Conservation (phyloP, 2,888 invertebrate genomes). For the Eupithecia inturbata region DNA sequence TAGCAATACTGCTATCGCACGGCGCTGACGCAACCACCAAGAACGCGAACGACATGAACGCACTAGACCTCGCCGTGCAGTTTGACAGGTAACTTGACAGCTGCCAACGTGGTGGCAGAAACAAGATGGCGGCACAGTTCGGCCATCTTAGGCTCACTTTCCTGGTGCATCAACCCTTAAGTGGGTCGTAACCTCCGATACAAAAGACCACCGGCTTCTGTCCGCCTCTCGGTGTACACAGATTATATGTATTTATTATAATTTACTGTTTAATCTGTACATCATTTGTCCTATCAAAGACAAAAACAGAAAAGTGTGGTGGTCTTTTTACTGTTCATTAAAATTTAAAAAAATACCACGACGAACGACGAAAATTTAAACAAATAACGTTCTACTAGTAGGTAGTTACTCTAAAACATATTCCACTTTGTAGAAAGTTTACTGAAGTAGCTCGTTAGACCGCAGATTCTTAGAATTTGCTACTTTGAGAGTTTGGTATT, state of each 20-base stretch:
- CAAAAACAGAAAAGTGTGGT: too few relatives aligned
- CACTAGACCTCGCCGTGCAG: conserved; percentile 95
- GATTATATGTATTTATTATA: not conserved
- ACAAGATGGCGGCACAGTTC: conserved; percentile 60
- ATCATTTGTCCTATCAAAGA: not conserved
- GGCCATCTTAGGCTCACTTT: conserved; percentile 87
- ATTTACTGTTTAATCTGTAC: not conserved
- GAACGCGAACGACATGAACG: conserved; percentile 94
- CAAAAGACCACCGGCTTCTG: not conserved
- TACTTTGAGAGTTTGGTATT: conserved; percentile 39
- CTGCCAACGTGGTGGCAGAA: not conserved
- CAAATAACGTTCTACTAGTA: not conserved
- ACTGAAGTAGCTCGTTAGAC: conserved; percentile 38
- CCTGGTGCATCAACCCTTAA: not conserved
- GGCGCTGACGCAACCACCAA: conserved; percentile 95
- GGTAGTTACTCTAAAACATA: not conserved
- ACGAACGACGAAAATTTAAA: too few relatives aligned
- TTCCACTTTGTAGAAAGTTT: conserved; percentile 27
- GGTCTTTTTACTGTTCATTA: too few relatives aligned
- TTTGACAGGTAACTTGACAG: conserved; percentile 26
- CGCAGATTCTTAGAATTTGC: conserved; percentile 38
- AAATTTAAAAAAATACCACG: not conserved
- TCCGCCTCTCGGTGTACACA: not conserved
- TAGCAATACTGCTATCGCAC: conserved; percentile 91
- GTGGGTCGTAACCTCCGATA: not conserved